Evolutionary conservation across 2,888 invertebrate genomes (phyloP), one percentile per base, ranked within the genome.

Genomic region (Campaea margaritaria): DNA sequence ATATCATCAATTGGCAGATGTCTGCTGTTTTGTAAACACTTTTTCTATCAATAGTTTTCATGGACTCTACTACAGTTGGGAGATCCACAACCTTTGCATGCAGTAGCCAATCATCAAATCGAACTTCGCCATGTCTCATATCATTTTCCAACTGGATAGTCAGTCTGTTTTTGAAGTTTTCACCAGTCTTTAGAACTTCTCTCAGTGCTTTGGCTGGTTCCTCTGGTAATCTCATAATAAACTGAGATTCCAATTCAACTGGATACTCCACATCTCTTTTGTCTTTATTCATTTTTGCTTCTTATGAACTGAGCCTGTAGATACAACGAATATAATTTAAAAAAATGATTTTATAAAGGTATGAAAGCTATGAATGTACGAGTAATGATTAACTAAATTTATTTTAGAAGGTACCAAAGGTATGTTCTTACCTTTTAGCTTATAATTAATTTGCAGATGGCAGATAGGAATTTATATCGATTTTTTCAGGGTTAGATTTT

Each of bases 1-100:
- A 98, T 55, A 98, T 93, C 93, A 99, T 95, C 91, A 96, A 93
- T 93, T 99, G 99, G 74, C 97, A 97, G 63, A 99, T 95, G 85
- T 99, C 99, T 0, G 99, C 98, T 1, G 99, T 97, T 93, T 99
- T 99, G 82, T 99, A 99, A 74, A 99, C 97, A 76, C 97, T 98
- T 87, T 99, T 99, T 64, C 95, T 95, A 82, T 99, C 99, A 57
- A 99, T 97, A 0, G 99, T 99, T 92, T 99, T 99, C 58, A 97
- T 89, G 0, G 98, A 97, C 89, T 99, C 99, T 10, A 98, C 95
- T 11, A 99, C 93, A 11, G 98, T 97, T 0, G 99, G 99, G 46
- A 99, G 86, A 85, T 99, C 99, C 0, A 98, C 95, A 34, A 99
- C 94, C 93, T 98, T 98, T 0, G 97, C 95, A 81, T 96, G 96